phyloP scores from a whole-genome alignment of 2,113 vertebrate species.

The Otis tarda region DNA sequence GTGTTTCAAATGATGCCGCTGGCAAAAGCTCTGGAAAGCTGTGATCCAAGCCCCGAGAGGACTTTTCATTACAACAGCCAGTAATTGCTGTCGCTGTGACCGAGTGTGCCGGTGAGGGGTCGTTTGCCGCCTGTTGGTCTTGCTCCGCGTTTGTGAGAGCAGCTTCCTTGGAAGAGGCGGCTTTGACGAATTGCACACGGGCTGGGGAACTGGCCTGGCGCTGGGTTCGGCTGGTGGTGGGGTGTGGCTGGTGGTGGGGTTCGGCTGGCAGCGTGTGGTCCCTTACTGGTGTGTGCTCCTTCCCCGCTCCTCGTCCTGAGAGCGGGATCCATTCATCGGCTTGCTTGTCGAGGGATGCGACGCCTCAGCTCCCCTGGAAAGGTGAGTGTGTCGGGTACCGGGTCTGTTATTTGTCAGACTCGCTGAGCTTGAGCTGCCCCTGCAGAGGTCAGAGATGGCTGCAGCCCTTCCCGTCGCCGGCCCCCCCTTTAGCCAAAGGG shows the following conservation, averaged over 20 bases:
- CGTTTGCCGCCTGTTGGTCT: background rate
- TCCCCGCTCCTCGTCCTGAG: background rate
- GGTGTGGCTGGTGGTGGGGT: background rate
- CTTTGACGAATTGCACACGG: background rate
- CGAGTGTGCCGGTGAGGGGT: background rate
- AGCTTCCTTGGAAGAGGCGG: background rate
- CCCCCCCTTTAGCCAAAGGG: background rate
- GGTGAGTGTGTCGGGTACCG: background rate
- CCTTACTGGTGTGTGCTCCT: background rate
- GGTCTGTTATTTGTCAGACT: background rate
- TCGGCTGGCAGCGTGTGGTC: background rate
- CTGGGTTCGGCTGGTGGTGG: no score
- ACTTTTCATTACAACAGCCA: background rate
- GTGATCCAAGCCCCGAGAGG: background rate
- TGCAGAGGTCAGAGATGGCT: background rate
- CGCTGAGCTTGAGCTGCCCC: background rate
- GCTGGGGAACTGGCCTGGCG: background rate
- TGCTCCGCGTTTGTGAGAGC: background rate
- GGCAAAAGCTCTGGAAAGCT: background rate
- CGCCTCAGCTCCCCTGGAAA: background rate
- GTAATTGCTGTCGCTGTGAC: background rate
- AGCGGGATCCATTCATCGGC: fast-evolving
- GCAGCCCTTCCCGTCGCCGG: fast-evolving
- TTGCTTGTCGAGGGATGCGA: fast-evolving
- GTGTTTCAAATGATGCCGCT: background rate